phyloP scores from a whole-genome alignment of 2,797 vertebrate species.

The Lithobates pipiens region DNA sequence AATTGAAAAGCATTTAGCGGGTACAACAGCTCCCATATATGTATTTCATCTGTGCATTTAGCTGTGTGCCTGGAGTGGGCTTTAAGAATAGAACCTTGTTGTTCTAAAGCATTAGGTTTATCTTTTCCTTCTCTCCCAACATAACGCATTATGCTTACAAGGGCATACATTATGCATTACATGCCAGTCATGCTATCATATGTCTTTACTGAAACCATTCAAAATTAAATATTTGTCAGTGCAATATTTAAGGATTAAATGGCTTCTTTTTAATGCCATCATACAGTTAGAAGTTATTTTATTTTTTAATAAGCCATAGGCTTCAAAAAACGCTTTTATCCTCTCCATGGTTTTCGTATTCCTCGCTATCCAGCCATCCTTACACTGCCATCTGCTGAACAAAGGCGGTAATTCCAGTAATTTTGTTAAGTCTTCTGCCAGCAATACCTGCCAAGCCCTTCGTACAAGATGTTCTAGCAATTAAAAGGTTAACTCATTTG shows the following conservation, averaged over 20 bases:
- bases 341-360: neutral
- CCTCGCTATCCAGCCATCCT: neutral
- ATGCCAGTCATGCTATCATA: neutral
- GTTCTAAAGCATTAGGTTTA: neutral
- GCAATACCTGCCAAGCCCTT: slow-evolving; percentile 3
- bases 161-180: neutral
- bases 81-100: neutral
- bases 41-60: too few relatives aligned
- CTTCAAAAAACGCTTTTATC: neutral
- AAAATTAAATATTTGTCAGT: slow-evolving; percentile 3
- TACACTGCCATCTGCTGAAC: slow-evolving; percentile 26
- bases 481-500: slow-evolving; percentile 40
- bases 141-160: neutral
- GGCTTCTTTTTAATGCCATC: neutral
- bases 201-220: slow-evolving; percentile 1
- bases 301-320: neutral
- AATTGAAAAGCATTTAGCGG: too few relatives aligned
- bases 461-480: neutral
- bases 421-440: neutral
- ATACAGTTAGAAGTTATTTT: neutral
- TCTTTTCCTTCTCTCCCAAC: neutral
- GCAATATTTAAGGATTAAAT: neutral
- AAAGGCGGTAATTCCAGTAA: neutral
- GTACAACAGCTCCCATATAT: too few relatives aligned
- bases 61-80: neutral